A percentile compares a stretch with the other conserved stretches of the same genome.
phyloP scores from a whole-genome alignment of 2,888 invertebrate genomes.

The Capitulum mitella region DNA sequence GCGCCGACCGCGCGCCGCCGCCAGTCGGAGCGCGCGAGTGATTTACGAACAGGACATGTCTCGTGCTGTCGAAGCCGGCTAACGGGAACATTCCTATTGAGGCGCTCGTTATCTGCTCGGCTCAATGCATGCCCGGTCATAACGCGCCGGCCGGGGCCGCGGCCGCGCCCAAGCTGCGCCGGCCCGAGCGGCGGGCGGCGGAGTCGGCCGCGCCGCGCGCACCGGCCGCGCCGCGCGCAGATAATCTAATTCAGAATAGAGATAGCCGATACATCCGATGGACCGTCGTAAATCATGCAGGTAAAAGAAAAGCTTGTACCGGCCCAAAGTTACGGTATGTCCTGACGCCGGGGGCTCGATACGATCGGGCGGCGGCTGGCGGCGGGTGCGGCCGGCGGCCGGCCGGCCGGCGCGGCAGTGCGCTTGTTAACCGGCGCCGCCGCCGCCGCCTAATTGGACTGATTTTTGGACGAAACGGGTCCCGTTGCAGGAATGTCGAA shows the following conservation, averaged over 20 bases:
- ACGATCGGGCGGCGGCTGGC: neutral
- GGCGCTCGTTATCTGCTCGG: neutral
- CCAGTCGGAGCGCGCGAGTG: neutral
- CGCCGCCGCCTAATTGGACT: neutral
- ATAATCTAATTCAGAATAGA: neutral
- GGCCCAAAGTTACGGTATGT: neutral
- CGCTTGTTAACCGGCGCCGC: neutral
- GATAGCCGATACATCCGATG: neutral
- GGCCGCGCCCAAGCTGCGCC: no score
- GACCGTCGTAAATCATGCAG: neutral
- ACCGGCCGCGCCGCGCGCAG: neutral
- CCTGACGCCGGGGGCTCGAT: neutral
- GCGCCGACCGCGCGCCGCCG: neutral
- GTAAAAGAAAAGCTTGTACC: neutral
- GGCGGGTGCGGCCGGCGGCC: neutral
- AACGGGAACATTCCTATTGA: constrained; percentile 10
- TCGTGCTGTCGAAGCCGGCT: neutral
- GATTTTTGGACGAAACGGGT: constrained; percentile 1
- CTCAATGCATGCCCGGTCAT: neutral
- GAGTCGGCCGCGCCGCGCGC: no score
- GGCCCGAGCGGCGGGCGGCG: no score
- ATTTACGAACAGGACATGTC: neutral
- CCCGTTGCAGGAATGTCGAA: constrained; percentile 10
- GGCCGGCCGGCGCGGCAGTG: neutral
- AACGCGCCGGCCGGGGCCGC: neutral